Evolutionary conservation across 2,797 vertebrate species (phyloP), one percentile per base, ranked within the genome.

Genomic region (Acanthopagrus latus): DNA sequence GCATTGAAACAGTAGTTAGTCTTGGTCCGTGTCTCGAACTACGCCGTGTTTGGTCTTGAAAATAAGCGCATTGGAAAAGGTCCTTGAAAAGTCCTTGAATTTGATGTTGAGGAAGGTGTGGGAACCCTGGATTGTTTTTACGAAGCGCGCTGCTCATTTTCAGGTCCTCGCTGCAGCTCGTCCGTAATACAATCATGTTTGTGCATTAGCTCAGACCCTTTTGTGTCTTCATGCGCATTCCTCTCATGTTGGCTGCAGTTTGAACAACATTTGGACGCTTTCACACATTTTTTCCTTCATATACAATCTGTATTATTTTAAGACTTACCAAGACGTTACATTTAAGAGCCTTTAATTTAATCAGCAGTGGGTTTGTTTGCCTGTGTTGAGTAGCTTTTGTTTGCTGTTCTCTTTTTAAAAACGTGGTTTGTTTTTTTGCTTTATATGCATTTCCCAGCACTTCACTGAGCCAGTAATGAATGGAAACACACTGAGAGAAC

Each of bases 321-420:
- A 23, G 25, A 64, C 11, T 59, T n/a, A 41, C 20, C 25, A 55
- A 59, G 57, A 44, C 51, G 9, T 2, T 25, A 38, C 2, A 56
- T 68, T 64, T 71, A 64, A n/a, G 18, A 47, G 44, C 44, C 33
- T 73, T 50, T 56, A 27, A 48, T 71, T 63, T 41, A 69, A 68
- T 74, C 46, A 51, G 21, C 76, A 25, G 33, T 57, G 64, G 44
- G 20, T 55, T 69, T 1, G 38, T 67, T 72, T 16, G 27, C 47
- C 76, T 21, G 43, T 69, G n/a, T 62, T 63, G 51, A 73, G 51
- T 62, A 51, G 23, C 7, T 71, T 68, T 64, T 59, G 59, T 59
- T 20, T 50, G 25, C 0, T 70, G 0, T 52, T 72, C 23, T 48
- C 18, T 67, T 58, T 57, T 46, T 4, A 33, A 59, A 50, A 76